Percentiles rank a stretch among this genome's conserved stretches.
These are phyloP conservation scores for Hemiprocne comata DNA, from an alignment of 2,113 vertebrate genomes.

Conservation along the genomic window DNA sequence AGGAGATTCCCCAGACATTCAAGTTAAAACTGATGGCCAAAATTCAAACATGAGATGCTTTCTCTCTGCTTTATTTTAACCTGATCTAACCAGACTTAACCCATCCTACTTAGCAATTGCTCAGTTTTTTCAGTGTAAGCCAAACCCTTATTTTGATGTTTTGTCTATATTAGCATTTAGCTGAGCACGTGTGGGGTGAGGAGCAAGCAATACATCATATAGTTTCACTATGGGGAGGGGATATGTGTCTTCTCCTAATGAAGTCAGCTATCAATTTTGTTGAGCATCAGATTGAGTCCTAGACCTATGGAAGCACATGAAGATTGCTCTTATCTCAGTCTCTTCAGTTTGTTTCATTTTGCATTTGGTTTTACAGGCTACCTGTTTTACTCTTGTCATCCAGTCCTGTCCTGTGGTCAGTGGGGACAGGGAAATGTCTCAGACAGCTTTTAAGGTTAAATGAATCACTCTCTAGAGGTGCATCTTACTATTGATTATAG, in stretches of 20 bases:
- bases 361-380: neutral
- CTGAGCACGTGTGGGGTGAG: neutral
- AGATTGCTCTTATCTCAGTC: neutral
- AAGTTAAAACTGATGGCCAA: neutral
- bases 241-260: neutral
- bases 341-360: neutral
- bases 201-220: neutral
- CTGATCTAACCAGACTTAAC: neutral
- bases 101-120: neutral
- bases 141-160: neutral
- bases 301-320: neutral
- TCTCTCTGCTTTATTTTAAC: neutral
- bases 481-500: neutral
- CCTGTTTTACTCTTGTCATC: neutral
- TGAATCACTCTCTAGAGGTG: neutral
- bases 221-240: neutral
- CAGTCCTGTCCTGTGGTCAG: neutral
- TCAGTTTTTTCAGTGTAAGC: neutral
- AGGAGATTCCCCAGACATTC: neutral
- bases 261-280: neutral
- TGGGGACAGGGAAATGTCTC: neutral
- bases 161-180: conserved; percentile 3
- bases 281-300: neutral
- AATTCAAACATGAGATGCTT: neutral
- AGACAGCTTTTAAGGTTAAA: neutral